Base-by-base conservation (phyloP, 2,888 invertebrate genomes). In the Liposcelis brunnea region DNA sequence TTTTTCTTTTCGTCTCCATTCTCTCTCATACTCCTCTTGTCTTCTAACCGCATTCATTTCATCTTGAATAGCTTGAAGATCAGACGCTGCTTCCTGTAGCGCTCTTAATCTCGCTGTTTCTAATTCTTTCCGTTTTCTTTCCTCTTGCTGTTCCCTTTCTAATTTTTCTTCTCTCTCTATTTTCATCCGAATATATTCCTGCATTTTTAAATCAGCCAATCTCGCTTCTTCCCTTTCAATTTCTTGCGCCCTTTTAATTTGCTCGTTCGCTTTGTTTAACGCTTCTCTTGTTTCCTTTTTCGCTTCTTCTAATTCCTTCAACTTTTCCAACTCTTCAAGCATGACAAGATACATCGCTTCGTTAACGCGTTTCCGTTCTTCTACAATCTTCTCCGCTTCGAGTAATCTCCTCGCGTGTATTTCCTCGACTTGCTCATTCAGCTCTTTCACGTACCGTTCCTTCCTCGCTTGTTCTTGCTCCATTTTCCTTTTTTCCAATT, bases 1-100 rank as follows among this genome's bases (percentile, higher is more conserved):
- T 26, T 72, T 66, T 59, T 81, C 80, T 48, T 69, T 70, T 10
- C 69, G 65, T 1, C 80, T 66, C 72, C 79, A 81, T 53, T 77
- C 74, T 10, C 77, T 64, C 56, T 81, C 81, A 16, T 78, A 76
- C 55, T 72, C 69, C 54, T 74, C 73, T 52, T 70, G 69, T 10
- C 68, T 58, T 33, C 71, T 60, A 15, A 64, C 53, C 1, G 68
- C 69, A 49, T 69, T 68, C 51, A 70, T 54, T 53, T 70, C 71
- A 43, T 73, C 69, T 67, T 70, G 53, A 32, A 56, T 50, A 5
- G 63, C 62, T 50, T 61, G 59, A 16, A 58, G 53, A 62, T 74
- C 71, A 61, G 69, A 59, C 61, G 71, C 49, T 63, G 70, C 55
- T 61, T 74, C 54, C 66, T 72, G 59, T 62, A 70, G 49, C 57